Evolutionary conservation across 2,113 vertebrate genomes (phyloP).

Genomic region (Pluvialis apricaria): DNA sequence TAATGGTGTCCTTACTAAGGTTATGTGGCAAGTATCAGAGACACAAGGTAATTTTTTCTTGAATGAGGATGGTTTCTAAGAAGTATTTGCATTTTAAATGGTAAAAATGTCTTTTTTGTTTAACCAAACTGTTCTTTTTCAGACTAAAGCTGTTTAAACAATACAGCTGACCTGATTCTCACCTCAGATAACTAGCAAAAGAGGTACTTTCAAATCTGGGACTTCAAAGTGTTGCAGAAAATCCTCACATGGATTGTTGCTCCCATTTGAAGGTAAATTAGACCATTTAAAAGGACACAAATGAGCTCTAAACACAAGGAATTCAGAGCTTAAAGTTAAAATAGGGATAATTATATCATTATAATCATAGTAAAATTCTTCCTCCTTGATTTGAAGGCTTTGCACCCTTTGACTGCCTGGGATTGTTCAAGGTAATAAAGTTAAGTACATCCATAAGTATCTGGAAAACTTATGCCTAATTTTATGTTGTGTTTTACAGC

Average conservation of each 20-base stretch:
- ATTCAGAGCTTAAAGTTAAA: background rate
- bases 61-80: slow-evolving; percentile 11
- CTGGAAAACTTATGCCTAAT: background rate
- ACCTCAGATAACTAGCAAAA: slow-evolving; percentile 47
- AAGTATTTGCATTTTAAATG: background rate
- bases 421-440: background rate
- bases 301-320: background rate
- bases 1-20: background rate
- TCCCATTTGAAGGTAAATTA: slow-evolving; percentile 14
- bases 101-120: background rate
- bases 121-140: slow-evolving; percentile 9
- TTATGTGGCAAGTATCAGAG: background rate
- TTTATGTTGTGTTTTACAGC: background rate
- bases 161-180: slow-evolving; percentile 40
- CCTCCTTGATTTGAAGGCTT: background rate
- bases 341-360: background rate
- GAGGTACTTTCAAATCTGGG: slow-evolving; percentile 10
- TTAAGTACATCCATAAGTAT: background rate
- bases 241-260: background rate
- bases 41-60: background rate
- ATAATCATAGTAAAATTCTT: background rate
- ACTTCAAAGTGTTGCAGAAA: slow-evolving; percentile 34
- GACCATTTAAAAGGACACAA: background rate
- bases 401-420: background rate
- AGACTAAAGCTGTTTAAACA: slow-evolving; percentile 49